phyloP scores from a whole-genome alignment of 35 echinoderm and acorn worm genomes.

The Stichopus chloronotus region DNA sequence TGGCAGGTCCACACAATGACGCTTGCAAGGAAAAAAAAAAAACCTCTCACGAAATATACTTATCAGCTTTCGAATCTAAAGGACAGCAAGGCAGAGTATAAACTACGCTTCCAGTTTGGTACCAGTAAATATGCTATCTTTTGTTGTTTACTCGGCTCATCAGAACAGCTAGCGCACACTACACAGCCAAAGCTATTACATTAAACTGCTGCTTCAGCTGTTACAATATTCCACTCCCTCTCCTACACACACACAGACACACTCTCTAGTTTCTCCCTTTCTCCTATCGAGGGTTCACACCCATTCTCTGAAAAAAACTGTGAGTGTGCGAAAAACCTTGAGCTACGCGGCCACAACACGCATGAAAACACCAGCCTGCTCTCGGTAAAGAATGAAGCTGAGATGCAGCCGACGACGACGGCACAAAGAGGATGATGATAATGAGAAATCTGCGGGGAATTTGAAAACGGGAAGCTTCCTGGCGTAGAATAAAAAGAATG shows the following conservation, averaged over 20 bases:
- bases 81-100: not conserved
- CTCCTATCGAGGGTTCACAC: slow-evolving; percentile 21
- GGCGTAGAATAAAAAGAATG: not conserved
- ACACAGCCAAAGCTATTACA: not conserved
- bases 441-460: not conserved
- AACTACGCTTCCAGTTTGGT: not conserved
- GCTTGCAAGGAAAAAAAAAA: no score
- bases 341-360: not conserved
- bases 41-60: no score
- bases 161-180: not conserved
- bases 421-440: not conserved
- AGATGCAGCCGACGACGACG: not conserved
- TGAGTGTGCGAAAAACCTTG: not conserved
- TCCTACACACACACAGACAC: not conserved
- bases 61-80: no score
- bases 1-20: not conserved
- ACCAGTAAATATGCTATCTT: not conserved
- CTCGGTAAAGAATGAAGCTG: not conserved
- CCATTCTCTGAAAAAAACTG: not conserved
- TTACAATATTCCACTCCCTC: not conserved
- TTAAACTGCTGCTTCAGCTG: not conserved
- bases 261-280: not conserved
- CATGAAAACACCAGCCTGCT: not conserved
- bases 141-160: not conserved
- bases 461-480: not conserved